phyloP scores from a whole-genome alignment of 2,888 invertebrate species.

The Ptilodon capucinus region DNA sequence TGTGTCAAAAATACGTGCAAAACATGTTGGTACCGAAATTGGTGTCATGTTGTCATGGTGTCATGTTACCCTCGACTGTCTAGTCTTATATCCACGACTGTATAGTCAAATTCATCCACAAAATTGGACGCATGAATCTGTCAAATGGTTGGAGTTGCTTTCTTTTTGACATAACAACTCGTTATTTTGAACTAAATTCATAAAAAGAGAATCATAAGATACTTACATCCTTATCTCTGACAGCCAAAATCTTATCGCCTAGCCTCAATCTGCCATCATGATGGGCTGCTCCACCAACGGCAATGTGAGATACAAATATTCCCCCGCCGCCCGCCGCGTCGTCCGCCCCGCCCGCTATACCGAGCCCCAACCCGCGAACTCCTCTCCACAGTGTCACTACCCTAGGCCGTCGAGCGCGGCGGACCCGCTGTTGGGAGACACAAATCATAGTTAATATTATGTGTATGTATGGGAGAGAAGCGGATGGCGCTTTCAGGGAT shows the following conservation, averaged over 20 bases:
- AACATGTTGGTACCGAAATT: too few relatives aligned
- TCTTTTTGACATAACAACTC: too few relatives aligned
- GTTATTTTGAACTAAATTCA: too few relatives aligned
- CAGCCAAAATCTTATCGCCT: conserved; percentile 79
- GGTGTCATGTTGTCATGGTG: too few relatives aligned
- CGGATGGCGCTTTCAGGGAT: conserved; percentile 1
- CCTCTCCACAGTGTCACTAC: conserved; percentile 76
- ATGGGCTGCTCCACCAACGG: conserved; percentile 75
- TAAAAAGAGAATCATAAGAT: not conserved
- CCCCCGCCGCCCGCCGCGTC: conserved; percentile 76
- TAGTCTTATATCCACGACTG: too few relatives aligned
- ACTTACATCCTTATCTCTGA: conserved; percentile 76
- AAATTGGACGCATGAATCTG: too few relatives aligned
- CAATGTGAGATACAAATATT: conserved; percentile 77
- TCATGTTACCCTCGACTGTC: too few relatives aligned
- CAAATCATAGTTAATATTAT: conserved; percentile 2
- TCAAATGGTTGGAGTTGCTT: too few relatives aligned
- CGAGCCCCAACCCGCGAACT: conserved; percentile 70
- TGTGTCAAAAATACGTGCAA: too few relatives aligned
- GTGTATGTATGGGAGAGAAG: not conserved
- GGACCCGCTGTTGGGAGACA: conserved; percentile 56
- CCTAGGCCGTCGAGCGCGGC: conserved; percentile 70
- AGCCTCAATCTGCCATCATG: conserved; percentile 74
- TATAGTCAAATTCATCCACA: too few relatives aligned
- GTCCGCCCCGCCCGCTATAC: conserved; percentile 77